phyloP scores from a whole-genome alignment of 2,797 vertebrate species.

The Philypnodon macrostomus region DNA sequence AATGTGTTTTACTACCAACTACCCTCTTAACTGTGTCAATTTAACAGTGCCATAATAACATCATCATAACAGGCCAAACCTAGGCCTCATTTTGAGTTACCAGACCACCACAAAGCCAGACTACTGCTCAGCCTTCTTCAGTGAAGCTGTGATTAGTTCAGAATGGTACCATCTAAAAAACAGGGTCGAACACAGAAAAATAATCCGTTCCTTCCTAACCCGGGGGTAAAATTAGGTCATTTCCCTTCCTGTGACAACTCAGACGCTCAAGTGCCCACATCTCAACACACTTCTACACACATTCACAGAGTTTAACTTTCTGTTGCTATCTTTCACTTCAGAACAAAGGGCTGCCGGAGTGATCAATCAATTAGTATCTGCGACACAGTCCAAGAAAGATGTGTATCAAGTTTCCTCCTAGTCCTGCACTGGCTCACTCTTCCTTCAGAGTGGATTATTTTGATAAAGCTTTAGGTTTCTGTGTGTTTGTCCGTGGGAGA shows the following conservation, averaged over 20 bases:
- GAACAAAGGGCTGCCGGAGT: slow-evolving; percentile 73
- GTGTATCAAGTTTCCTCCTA: slow-evolving; percentile 67
- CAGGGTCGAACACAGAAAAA: slow-evolving; percentile 49
- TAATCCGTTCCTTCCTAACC: slow-evolving; percentile 73
- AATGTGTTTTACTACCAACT: no score
- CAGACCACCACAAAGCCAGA: slow-evolving; percentile 36
- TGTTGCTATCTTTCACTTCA: slow-evolving; percentile 68
- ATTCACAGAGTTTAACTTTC: no score
- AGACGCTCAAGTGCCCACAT: slow-evolving; percentile 49
- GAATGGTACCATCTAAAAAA: slow-evolving; percentile 35
- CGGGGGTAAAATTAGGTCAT: slow-evolving; percentile 75
- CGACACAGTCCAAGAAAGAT: slow-evolving; percentile 53
- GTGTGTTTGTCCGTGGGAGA: slow-evolving; percentile 25
- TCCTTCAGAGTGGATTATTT: slow-evolving; percentile 51
- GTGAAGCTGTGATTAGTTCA: slow-evolving; percentile 35
- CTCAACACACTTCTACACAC: slow-evolving; percentile 31
- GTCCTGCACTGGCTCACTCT: slow-evolving; percentile 53
- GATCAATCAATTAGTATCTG: slow-evolving; percentile 77
- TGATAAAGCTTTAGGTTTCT: slow-evolving; percentile 52
- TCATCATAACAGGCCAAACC: slow-evolving; percentile 12
- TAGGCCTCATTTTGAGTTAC: slow-evolving; percentile 26
- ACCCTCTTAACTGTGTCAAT: no score
- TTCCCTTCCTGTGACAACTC: slow-evolving; percentile 75
- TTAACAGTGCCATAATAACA: no score
- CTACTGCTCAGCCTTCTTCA: slow-evolving; percentile 6